Evolutionary conservation across 1,140 invertebrate species (phyloP).

Genomic region (Drosophila virilis): DNA sequence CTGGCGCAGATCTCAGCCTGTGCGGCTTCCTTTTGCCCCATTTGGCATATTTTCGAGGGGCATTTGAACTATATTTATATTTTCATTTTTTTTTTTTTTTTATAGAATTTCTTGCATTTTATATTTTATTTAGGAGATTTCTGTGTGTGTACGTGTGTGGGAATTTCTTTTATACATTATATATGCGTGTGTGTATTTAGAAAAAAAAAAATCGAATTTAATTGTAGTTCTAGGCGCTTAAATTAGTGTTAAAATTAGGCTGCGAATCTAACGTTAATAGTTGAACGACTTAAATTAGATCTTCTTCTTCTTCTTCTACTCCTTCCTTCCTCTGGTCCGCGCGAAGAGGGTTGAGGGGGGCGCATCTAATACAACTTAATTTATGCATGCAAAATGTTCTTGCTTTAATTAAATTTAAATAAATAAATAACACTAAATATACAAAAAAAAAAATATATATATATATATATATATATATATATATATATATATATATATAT

Average conservation of each 20-base stretch:
- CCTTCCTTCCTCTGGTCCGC: background rate
- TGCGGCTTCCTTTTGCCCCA: no score
- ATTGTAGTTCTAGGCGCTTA: background rate
- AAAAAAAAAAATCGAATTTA: conserved; percentile 36
- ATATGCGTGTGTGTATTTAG: conserved; percentile 38
- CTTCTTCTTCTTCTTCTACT: background rate
- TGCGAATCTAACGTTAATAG: conserved; percentile 46
- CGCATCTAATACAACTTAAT: background rate
- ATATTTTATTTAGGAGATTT: conserved; percentile 1
- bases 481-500: background rate
- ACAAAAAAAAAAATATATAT: background rate
- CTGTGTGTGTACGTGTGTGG: background rate
- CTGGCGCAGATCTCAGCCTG: no score
- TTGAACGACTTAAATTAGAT: conserved; percentile 37
- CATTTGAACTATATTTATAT: no score
- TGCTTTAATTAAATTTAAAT: conserved; percentile 36
- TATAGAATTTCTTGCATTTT: conserved; percentile 1
- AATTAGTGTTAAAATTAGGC: conserved; percentile 25
- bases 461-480: no score
- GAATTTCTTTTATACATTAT: background rate
- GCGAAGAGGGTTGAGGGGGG: background rate
- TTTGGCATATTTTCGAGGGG: no score
- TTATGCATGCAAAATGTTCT: conserved; percentile 20
- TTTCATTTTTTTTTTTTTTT: background rate
- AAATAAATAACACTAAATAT: conserved; percentile 49